Conservation (phyloP, 2,113 vertebrate genomes). For the Otolemur garnettii region DNA sequence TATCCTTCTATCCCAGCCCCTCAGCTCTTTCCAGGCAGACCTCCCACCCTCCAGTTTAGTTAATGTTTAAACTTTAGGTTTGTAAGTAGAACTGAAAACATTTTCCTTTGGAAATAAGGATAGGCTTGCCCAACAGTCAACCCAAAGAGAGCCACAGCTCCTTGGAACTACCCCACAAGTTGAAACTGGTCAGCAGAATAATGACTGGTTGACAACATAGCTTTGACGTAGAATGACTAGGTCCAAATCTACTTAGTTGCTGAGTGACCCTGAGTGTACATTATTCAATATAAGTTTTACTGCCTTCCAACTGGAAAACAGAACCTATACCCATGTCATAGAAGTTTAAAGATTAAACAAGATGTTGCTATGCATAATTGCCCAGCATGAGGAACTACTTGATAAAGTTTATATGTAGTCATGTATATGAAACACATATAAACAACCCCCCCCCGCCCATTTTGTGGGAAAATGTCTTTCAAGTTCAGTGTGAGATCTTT, state of each 20-base stretch:
- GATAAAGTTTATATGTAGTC: neutral
- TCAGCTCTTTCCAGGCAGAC: neutral
- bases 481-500: neutral
- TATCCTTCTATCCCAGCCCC: neutral
- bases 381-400: neutral
- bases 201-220: neutral
- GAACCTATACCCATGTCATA: neutral
- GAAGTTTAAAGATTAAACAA: slow-evolving; percentile 24
- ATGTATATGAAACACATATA: neutral
- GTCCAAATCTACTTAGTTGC: neutral
- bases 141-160: neutral
- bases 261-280: neutral
- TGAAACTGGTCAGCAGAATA: neutral
- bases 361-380: neutral
- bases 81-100: neutral
- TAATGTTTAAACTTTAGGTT: neutral
- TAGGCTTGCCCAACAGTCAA: neutral
- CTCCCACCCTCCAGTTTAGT: too few relatives aligned
- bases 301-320: slow-evolving; percentile 42
- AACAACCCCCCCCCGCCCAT: neutral
- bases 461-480: neutral
- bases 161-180: neutral
- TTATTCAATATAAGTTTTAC: neutral
- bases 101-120: neutral
- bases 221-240: neutral